Percentiles rank a stretch among this genome's conserved stretches.
phyloP scores from a whole-genome alignment of 30 jellyfish, hydroid and myxozoan species.

The Cassiopea andromeda region DNA sequence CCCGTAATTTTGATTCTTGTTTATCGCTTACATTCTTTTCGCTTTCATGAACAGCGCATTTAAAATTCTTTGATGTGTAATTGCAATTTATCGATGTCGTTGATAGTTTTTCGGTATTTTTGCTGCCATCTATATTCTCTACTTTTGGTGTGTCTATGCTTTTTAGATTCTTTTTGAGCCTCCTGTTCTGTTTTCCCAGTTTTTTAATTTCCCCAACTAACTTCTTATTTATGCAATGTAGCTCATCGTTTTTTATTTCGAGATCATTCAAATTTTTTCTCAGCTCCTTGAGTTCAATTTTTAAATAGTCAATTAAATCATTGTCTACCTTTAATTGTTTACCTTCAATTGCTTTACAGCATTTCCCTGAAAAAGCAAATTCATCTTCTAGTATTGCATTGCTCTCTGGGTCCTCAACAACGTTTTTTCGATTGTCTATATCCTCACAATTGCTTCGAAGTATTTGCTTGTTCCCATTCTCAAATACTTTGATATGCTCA shows the following conservation, averaged over 20 bases:
- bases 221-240: neutral
- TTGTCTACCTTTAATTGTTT: neutral
- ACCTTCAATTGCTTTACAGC: neutral
- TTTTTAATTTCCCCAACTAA: neutral
- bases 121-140: neutral
- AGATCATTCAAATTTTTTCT: neutral
- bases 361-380: too few species aligned
- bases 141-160: neutral
- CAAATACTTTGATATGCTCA: too few species aligned
- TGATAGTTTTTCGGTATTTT: neutral
- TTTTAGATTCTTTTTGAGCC: neutral
- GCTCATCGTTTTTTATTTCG: neutral
- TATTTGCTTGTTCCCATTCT: too few species aligned
- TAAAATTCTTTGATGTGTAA: too few species aligned
- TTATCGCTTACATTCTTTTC: too few species aligned
- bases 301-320: neutral
- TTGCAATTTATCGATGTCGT: too few species aligned
- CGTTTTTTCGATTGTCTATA: too few species aligned
- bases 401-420: too few species aligned
- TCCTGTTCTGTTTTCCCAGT: neutral
- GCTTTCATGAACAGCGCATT: too few species aligned
- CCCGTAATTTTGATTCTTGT: too few species aligned
- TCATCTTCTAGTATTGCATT: too few species aligned
- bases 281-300: neutral
- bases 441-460: too few species aligned